Conservation (phyloP, 2,113 vertebrate species). For the Cynocephalus volans region DNA sequence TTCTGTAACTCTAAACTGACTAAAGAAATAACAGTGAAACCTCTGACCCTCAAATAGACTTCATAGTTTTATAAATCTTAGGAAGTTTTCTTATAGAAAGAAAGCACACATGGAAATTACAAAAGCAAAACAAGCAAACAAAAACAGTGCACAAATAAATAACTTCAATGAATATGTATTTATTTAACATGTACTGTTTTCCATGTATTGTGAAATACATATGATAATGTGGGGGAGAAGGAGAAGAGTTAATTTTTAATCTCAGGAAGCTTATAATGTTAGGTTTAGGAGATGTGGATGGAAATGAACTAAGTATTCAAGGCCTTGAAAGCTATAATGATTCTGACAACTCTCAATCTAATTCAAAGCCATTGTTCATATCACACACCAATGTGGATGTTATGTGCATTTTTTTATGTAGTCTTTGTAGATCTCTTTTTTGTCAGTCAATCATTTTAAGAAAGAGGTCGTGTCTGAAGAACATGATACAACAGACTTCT, state of each 20-base stretch:
- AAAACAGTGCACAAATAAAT: neutral
- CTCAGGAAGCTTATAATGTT: neutral
- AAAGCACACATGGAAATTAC: neutral
- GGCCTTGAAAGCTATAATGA: neutral
- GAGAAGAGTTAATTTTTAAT: neutral
- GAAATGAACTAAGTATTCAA: neutral
- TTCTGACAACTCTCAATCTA: neutral
- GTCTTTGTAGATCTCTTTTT: neutral
- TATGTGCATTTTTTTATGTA: neutral
- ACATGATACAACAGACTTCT: neutral
- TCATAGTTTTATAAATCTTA: neutral
- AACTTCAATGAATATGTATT: neutral
- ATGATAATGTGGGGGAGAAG: neutral
- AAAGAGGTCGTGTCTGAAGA: neutral
- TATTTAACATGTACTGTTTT: neutral
- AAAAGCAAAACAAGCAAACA: slow-evolving; percentile 13
- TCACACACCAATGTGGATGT: neutral
- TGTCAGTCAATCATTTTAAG: slow-evolving; percentile 1
- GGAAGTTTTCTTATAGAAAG: neutral
- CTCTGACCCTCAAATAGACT: neutral
- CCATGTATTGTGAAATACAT: neutral
- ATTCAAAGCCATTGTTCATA: neutral
- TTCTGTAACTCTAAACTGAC: neutral
- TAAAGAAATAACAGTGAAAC: neutral
- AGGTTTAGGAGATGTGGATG: neutral